Conservation (phyloP, 1,140 invertebrate genomes). For the Anthonomus grandis region DNA sequence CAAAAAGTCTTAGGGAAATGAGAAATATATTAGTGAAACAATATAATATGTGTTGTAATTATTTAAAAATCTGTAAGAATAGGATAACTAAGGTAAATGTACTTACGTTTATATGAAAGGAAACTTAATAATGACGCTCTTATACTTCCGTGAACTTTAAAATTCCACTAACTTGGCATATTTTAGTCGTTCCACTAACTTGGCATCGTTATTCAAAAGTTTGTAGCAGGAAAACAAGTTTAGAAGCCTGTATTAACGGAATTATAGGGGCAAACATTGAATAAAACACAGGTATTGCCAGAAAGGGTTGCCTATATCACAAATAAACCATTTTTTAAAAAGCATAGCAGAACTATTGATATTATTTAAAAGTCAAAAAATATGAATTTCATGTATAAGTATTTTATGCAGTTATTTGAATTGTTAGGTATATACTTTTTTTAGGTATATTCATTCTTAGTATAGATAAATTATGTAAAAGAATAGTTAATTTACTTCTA, state of each 20-base stretch:
- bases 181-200: constrained; percentile 1
- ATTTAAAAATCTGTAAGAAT: constrained; percentile 19
- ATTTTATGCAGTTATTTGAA: too few species aligned
- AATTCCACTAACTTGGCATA: not conserved
- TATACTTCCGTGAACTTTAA: not conserved
- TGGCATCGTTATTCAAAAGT: not conserved
- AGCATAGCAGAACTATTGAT: too few species aligned
- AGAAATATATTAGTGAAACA: constrained; percentile 9
- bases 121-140: not conserved
- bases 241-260: not conserved
- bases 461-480: too few species aligned
- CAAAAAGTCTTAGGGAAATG: constrained; percentile 5
- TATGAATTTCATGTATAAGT: too few species aligned
- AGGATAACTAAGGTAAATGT: not conserved
- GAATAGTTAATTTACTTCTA: too few species aligned
- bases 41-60: constrained; percentile 20
- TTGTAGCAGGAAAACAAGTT: not conserved
- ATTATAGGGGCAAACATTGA: too few species aligned
- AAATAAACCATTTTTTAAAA: too few species aligned
- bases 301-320: too few species aligned
- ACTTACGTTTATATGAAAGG: not conserved
- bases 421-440: too few species aligned
- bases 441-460: too few species aligned
- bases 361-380: too few species aligned
- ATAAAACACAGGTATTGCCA: too few species aligned